Evolutionary conservation across 2,888 invertebrate genomes (phyloP).

Genomic region (Nymphalis c-album): DNA sequence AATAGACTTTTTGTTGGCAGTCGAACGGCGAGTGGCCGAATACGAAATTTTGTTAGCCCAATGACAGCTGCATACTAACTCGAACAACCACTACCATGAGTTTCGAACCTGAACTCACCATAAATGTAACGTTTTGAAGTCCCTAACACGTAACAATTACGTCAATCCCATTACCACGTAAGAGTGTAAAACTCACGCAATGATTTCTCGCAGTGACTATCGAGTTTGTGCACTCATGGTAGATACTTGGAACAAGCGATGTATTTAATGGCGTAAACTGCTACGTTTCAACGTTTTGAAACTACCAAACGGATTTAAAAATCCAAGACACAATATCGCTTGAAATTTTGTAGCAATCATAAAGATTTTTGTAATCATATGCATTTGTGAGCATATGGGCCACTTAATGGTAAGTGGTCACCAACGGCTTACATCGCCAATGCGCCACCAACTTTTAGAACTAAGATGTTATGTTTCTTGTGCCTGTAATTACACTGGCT

Average conservation of each 20-base stretch:
- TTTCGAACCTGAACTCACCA: not conserved
- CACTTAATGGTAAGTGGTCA: too few species aligned
- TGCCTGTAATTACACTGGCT: too few species aligned
- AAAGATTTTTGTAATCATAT: not conserved
- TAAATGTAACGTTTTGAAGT: too few species aligned
- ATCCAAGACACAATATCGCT: not conserved
- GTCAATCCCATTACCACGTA: not conserved
- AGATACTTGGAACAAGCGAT: not conserved
- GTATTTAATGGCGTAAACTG: slow-evolving; percentile 2
- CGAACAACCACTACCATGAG: not conserved
- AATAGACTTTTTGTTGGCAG: slow-evolving; percentile 4
- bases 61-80: slow-evolving; percentile 24
- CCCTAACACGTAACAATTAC: too few species aligned
- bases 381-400: too few species aligned
- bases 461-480: too few species aligned
- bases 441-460: too few species aligned
- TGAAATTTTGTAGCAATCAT: not conserved
- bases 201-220: not conserved
- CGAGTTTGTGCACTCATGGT: not conserved
- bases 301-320: not conserved
- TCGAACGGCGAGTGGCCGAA: slow-evolving; percentile 8
- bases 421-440: too few species aligned
- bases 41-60: slow-evolving; percentile 29
- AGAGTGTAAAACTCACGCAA: not conserved
- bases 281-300: not conserved